Conservation (phyloP, 2,113 vertebrate genomes). For the Motacilla tschutschensis region DNA sequence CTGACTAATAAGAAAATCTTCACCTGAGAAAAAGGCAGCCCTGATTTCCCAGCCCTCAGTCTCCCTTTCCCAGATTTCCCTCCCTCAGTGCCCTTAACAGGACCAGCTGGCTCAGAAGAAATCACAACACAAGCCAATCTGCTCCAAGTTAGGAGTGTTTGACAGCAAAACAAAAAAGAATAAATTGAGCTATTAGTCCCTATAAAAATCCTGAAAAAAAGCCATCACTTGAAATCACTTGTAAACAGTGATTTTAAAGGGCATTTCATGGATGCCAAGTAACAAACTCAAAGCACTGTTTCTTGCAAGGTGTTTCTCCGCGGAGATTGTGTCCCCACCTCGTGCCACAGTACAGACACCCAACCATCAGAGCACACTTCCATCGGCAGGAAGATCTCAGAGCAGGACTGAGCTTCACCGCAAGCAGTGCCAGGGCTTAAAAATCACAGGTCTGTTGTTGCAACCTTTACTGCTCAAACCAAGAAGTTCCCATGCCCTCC, state of each 20-base stretch:
- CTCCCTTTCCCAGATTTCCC: background rate
- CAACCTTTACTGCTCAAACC: background rate
- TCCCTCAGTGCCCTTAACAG: too few relatives aligned
- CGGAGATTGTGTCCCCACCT: accelerated
- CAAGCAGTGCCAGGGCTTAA: background rate
- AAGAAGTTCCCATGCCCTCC: background rate
- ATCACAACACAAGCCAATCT: background rate
- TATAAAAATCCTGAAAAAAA: background rate
- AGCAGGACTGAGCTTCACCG: background rate
- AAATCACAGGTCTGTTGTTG: background rate
- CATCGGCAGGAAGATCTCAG: background rate
- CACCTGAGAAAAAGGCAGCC: background rate
- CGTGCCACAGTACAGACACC: background rate
- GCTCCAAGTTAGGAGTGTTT: background rate
- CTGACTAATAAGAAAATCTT: background rate
- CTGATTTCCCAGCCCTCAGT: background rate
- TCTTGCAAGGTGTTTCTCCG: background rate
- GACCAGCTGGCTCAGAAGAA: background rate
- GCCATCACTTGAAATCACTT: background rate
- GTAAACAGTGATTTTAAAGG: background rate
- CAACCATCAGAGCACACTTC: accelerated
- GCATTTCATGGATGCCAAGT: background rate
- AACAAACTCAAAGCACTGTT: background rate
- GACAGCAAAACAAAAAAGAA: background rate
- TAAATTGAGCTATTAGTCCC: background rate